Evolutionary conservation across 2,113 vertebrate species (phyloP), one percentile per base, ranked within the genome.

Genomic region (Chlorodrepanis virens): DNA sequence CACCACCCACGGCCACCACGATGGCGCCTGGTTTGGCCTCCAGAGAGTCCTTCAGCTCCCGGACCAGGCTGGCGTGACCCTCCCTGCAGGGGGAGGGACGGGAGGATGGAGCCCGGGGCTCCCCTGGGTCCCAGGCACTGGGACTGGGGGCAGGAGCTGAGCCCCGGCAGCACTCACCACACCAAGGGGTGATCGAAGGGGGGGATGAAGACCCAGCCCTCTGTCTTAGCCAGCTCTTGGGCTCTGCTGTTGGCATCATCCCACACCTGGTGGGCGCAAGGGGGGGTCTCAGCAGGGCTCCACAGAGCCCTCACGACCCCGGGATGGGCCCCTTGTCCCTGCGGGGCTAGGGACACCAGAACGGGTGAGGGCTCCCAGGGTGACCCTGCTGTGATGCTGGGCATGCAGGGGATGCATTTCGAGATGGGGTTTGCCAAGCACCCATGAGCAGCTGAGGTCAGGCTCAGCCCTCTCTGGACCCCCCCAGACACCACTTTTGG

Each of bases 131-230:
- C 4, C 1, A 0, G 29, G 15, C 42, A 3, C 0, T 5, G 63
- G 35, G 13, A 16, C 0, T 0, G 2, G 18, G 14, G 39, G 1
- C 8, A 2, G 82, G n/a, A 56, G 50, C 44, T 33, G 61, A 49
- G 67, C 16, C 54, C 67, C 21, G 20, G 39, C 14, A 8, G 54
- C 97, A 98, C 98, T 98, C 95, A 99, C 99, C 99, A 99, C 90
- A 99, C 97, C 86, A 98, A 97, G 4, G 99, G 99, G 83, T 99
- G 98, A 50, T 99, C 99, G 5, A 99, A 99, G 3, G 99, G 99
- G 49, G 97, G 98, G 83, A 99, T 87, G 21, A 96, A 98, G 70
- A 98, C 97, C 97, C 98, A 99, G 95, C 97, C 98, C 2, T 99
- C 85, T 47, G 96, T 29, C 94, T 94, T 31, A 57, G 93, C 98